phyloP scores from a whole-genome alignment of 2,113 vertebrate genomes.

The Dasyornis broadbenti region DNA sequence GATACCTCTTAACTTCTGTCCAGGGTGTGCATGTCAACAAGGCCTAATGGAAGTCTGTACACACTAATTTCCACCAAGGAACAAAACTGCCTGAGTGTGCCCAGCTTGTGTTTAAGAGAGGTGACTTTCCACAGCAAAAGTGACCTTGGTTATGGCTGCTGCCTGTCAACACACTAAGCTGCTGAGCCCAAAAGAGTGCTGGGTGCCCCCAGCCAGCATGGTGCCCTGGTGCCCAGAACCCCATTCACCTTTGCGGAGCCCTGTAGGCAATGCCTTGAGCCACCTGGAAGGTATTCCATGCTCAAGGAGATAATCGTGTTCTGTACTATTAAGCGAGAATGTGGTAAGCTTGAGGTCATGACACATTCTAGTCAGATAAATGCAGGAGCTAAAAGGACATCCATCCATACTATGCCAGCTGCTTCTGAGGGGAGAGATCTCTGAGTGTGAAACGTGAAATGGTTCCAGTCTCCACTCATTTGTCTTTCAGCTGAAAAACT shows the following conservation, averaged over 20 bases:
- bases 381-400: neutral
- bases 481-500: neutral
- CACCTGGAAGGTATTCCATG: neutral
- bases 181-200: neutral
- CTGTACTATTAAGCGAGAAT: neutral
- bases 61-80: neutral
- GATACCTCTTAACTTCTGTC: neutral
- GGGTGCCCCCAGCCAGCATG: rapidly evolving
- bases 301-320: neutral
- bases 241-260: rapidly evolving
- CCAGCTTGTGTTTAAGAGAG: neutral
- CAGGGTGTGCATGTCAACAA: neutral
- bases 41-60: neutral
- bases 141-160: neutral
- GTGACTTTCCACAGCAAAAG: neutral
- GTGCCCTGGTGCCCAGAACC: too few species aligned
- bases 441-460: neutral
- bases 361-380: neutral
- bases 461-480: neutral
- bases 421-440: neutral
- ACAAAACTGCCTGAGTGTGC: neutral
- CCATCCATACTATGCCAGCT: neutral
- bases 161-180: neutral
- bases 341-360: too few species aligned
- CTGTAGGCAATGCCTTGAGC: neutral